Base-by-base conservation (phyloP, 2,113 vertebrate species). In the Cavia aperea region DNA sequence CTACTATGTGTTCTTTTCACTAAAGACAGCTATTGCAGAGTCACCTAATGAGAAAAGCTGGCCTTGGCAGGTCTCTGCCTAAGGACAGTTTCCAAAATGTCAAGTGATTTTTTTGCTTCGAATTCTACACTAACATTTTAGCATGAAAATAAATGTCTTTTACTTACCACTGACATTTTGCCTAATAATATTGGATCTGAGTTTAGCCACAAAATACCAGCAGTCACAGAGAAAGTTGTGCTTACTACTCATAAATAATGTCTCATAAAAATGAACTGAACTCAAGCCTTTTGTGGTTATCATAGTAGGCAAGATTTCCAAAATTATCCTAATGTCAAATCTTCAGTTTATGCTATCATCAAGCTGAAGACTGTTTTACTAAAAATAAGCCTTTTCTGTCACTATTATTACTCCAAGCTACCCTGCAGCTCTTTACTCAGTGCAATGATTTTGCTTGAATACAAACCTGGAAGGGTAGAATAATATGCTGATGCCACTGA, bases 61-160 rank as follows among this genome's bases (percentile, higher is more conserved):
- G 56, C 81, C 29, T 86, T 70, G 62, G 84, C 92, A 83, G 58
- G 33, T 65, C n/a, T 85, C n/a, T 89, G 29, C 39, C 70, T 39
- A 31, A 93, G 89, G 75, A 94, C 36, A 54, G 66, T 86, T 90
- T 86, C 89, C 93, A 94, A 94, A 93, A 88, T 93, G 60, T 73
- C 56, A 87, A 78, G 56, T 81, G 51, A 68, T 54, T 84, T 88
- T 93, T 94, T 90, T 31, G 93, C 89, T 92, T 95, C 68, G 65
- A 91, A 88, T 86, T 86, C 92, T 90, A 82, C 54, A 26, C 72
- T 84, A 77, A 75, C 62, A 72, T 62, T 66, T 77, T 62, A 92
- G 56, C 5, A 62, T 93, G 68, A 92, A 92, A 77, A 94, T 86
- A 94, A 93, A 94, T 94, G 87, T 94, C 68, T 94, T 54, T 62